Base-by-base conservation (phyloP, 1,140 invertebrate genomes). In the Cotesia typhae region DNA sequence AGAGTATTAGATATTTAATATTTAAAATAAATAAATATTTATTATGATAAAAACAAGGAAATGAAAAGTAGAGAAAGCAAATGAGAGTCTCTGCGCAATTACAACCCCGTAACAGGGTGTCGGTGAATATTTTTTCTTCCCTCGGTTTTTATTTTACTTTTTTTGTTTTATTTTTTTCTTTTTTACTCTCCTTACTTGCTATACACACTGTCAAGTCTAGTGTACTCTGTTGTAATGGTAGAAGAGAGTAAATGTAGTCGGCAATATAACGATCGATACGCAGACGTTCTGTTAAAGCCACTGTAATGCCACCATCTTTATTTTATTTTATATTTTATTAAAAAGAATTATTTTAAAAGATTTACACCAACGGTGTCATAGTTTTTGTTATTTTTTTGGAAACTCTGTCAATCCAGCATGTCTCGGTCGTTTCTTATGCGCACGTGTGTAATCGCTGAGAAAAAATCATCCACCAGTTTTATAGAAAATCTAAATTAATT, bases 161-260 rank as follows among this genome's bases (percentile, higher is more conserved):
- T 41, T 47, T 47, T 9, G 6, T 47, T 74, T 52, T 68, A 64
- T 75, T 69, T 70, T 63, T 66, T 51, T 52, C 70, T 70, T 75
- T 69, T 70, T 63, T 75, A 60, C 36, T 52, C 70, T 70, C 68
- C 59, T 70, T 41, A 63, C 68, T 70, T 53, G 55, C 59, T 59
- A 75, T 75, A 75, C 67, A 75, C 70, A 72, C 74, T 53, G 69
- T 75, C 59, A 55, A 72, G 68, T 47, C 60, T 35, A 63, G 47
- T 51, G 55, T 37, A 37, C 20, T 70, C 41, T 60, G n/a, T 57
- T 7, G 41, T 47, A 47, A 47, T 47, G 41, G 41, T 47, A 47
- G 2, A 47, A 47, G 41, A 47, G 41, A 47, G 41, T 47, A 47
- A 5, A 5, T 47, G 41, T 47, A 47, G 41, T 47, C 41, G 41